phyloP scores from a whole-genome alignment of 1,140 invertebrate genomes.

The Drosophila paulistorum region DNA sequence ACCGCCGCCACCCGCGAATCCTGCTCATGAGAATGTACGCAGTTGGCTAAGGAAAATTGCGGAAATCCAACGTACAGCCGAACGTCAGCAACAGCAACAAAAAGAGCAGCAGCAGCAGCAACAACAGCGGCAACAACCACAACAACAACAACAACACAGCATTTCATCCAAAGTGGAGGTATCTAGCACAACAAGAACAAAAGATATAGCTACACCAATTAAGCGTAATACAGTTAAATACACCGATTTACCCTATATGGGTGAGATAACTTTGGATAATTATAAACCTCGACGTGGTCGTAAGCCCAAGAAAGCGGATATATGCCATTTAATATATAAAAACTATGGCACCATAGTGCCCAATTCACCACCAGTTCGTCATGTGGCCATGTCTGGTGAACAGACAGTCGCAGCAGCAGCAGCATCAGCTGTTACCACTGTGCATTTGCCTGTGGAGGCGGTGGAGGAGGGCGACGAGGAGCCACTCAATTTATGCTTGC shows the following conservation, averaged over 20 bases:
- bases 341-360: slow-evolving; percentile 94
- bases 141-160: slow-evolving; percentile 10
- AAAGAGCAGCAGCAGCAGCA: not conserved
- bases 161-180: slow-evolving; percentile 35
- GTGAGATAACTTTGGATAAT: slow-evolving; percentile 94
- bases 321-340: slow-evolving; percentile 95
- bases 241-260: slow-evolving; percentile 94
- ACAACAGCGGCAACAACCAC: slow-evolving; percentile 8
- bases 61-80: slow-evolving; percentile 85
- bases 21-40: slow-evolving; percentile 86
- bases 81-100: slow-evolving; percentile 60
- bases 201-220: slow-evolving; percentile 1
- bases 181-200: slow-evolving; percentile 67
- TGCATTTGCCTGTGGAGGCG: slow-evolving; percentile 19
- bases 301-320: slow-evolving; percentile 95
- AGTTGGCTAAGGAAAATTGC: slow-evolving; percentile 89
- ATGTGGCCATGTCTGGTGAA: slow-evolving; percentile 8
- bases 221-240: slow-evolving; percentile 86
- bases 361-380: not conserved
- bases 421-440: not conserved
- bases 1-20: slow-evolving; percentile 57
- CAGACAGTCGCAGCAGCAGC: not conserved
- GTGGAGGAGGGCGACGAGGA: slow-evolving; percentile 83
- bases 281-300: slow-evolving; percentile 91
- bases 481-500: slow-evolving; percentile 92